These are phyloP conservation scores for Gisinianus flammeolus DNA, from an alignment of 2,888 invertebrate species.

Conservation along the genomic window DNA sequence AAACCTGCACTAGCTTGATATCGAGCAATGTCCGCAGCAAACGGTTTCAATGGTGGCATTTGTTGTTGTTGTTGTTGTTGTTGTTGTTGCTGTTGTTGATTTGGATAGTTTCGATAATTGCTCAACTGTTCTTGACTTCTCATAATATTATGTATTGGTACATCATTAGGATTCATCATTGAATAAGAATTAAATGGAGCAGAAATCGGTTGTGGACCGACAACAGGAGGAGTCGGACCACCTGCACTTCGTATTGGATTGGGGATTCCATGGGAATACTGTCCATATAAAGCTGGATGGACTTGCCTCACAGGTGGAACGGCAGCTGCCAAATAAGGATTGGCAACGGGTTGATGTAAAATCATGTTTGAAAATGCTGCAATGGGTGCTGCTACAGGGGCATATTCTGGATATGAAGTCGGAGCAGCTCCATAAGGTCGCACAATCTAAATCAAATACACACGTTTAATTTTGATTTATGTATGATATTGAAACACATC, in stretches of 20 bases:
- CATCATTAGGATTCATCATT: not conserved
- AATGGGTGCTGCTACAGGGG: not conserved
- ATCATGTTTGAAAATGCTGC: not conserved
- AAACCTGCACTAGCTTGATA: not conserved
- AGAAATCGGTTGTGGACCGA: not conserved
- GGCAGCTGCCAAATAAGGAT: not conserved
- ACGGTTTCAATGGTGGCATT: not conserved
- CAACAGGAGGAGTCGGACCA: not conserved
- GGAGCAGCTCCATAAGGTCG: conserved; percentile 4
- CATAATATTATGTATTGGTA: not conserved
- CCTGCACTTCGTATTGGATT: not conserved
- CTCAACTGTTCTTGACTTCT: not conserved
- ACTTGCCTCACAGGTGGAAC: not conserved
- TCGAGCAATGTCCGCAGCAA: not conserved
- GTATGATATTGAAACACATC: too few relatives aligned
- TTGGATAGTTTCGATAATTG: not conserved
- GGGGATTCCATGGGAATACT: not conserved
- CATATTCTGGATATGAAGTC: not conserved
- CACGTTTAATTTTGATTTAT: not conserved
- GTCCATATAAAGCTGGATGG: not conserved
- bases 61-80: not conserved
- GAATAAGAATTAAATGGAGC: not conserved
- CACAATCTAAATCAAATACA: conserved; percentile 18
- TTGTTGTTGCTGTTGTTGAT: conserved; percentile 9
- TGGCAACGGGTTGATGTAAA: not conserved